These are phyloP conservation scores for Hirundo rustica DNA, from an alignment of 2,797 vertebrate species.

Conservation along the genomic window DNA sequence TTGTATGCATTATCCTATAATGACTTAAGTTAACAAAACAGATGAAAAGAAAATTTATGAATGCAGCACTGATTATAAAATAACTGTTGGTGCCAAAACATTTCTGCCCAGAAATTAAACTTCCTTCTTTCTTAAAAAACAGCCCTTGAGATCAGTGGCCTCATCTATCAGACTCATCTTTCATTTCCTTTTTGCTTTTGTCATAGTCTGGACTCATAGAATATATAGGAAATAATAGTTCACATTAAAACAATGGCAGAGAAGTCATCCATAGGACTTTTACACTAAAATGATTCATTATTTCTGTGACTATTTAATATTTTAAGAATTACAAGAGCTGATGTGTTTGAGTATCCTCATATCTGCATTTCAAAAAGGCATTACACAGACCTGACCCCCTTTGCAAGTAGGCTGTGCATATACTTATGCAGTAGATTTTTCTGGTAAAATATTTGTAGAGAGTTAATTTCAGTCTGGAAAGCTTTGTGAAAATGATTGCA, in stretches of 20 bases:
- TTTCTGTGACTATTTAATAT: background rate
- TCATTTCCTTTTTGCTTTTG: constrained; percentile 68
- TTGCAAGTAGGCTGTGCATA: background rate
- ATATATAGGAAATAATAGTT: constrained; percentile 45
- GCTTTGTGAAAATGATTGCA: background rate
- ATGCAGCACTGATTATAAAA: background rate
- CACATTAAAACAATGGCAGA: constrained; percentile 43
- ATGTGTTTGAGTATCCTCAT: background rate
- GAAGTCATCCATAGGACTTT: background rate
- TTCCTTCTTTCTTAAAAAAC: background rate
- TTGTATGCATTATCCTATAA: background rate
- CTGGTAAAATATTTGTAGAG: background rate
- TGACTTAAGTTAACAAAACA: background rate
- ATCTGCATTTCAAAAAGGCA: background rate
- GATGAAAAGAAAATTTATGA: background rate
- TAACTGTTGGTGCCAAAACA: background rate
- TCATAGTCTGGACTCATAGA: constrained; percentile 16
- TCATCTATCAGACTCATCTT: constrained; percentile 49
- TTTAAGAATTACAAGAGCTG: background rate
- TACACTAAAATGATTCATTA: constrained; percentile 18
- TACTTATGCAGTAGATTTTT: background rate
- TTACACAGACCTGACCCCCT: background rate
- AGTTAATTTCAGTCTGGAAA: background rate
- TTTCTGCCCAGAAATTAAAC: constrained; percentile 7
- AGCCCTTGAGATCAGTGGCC: background rate